phyloP scores from a whole-genome alignment of 2,797 vertebrate species.

The Dromococcyx pavoninus region DNA sequence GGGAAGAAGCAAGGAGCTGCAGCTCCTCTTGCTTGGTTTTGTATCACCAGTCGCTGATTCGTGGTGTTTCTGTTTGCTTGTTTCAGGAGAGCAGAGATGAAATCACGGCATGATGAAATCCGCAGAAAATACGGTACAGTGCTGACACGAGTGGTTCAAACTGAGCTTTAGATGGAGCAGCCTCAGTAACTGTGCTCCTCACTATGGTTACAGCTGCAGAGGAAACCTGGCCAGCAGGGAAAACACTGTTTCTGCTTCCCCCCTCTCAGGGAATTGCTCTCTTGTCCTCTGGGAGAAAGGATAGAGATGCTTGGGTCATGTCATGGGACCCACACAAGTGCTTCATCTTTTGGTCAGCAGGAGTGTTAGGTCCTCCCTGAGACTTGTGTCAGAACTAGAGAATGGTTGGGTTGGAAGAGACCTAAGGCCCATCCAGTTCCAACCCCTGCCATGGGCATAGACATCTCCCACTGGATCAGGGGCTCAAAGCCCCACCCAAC shows the following conservation, averaged over 20 bases:
- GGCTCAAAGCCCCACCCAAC: too few species aligned
- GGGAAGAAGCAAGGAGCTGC: background rate
- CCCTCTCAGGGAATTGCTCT: background rate
- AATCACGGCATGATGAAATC: conserved; percentile 91
- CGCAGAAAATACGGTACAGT: conserved; percentile 90
- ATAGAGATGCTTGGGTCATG: background rate
- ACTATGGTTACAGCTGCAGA: background rate
- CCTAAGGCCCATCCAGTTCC: too few species aligned
- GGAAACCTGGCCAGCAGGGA: background rate
- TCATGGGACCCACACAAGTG: background rate
- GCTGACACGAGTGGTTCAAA: background rate
- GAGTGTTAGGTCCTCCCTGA: background rate
- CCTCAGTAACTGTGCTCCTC: background rate
- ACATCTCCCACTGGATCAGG: too few species aligned
- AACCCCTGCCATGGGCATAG: too few species aligned
- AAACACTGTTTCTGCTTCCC: background rate
- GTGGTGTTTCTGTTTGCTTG: background rate
- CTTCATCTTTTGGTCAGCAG: background rate
- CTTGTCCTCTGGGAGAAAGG: background rate
- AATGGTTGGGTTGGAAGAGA: too few species aligned
- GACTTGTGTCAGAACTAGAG: too few species aligned
- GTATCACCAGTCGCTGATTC: background rate
- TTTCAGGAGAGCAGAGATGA: conserved; percentile 91
- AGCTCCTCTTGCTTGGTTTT: background rate
- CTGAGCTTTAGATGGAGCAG: background rate